Base-by-base conservation (phyloP, 2,888 invertebrate species). In the Sesia bembeciformis region DNA sequence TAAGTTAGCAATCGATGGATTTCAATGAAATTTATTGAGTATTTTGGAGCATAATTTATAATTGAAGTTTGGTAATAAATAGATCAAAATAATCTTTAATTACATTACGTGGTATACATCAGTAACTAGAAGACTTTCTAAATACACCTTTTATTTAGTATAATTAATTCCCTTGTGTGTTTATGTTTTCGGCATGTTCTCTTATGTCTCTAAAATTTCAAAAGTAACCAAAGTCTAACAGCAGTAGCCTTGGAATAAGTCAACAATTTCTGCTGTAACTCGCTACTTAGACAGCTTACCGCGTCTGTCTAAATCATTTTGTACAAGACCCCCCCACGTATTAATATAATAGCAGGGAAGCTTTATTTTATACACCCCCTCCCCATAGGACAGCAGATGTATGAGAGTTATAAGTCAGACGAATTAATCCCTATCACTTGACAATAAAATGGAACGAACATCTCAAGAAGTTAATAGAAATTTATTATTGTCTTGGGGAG, bases 341-440 rank as follows among this genome's bases (percentile, higher is more conserved):
- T 88, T 88, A 87, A 87, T 88, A 86, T 85, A 85, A 88, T 86
- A 82, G 79, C 77, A 65, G 76, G 72, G 76, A 83, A 80, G 84
- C 86, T 87, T 87, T 83, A 87, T 83, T 89, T 85, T 84, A 83
- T 80, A 81, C 79, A 76, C 75, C 50, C 65, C 64, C 60, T 72
- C 72, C 76, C 72, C 70, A 64, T 63, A 72, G 76, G 81, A 81
- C 83, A 77, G 78, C 73, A 81, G 81, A 90, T 86, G 81, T 84
- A 91, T 90, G 79, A 78, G 88, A 81, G 85, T 88, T 82, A 89
- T 90, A 85, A 90, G 90, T 88, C 86, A 87, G 72, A 79, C 70
- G 78, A 84, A 88, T 82, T 90, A 90, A 88, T 87, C 90, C 81
- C 80, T 86, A 86, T 84, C 84, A 83, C 82, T 88, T 76, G 80